Conservation (phyloP, 2,888 invertebrate species). For the Drosophila birchii region DNA sequence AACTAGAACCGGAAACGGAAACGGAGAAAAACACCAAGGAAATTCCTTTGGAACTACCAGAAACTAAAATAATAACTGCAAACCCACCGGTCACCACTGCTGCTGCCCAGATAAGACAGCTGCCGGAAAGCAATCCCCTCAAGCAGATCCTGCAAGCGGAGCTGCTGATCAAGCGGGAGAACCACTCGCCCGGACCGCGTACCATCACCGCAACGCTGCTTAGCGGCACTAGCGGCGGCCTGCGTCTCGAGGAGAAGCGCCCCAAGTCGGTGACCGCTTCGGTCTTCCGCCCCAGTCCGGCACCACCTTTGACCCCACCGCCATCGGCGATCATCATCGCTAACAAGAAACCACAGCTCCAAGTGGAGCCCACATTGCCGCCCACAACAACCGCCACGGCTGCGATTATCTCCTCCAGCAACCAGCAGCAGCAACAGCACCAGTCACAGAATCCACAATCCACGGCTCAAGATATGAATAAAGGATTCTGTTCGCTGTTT, state of each 20-base stretch:
- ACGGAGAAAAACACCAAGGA: constrained; percentile 16
- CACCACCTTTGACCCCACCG: constrained; percentile 43
- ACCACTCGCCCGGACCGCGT: constrained; percentile 66
- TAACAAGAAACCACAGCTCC: constrained; percentile 48
- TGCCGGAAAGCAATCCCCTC: constrained; percentile 13
- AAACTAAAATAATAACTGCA: constrained; percentile 14
- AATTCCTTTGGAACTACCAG: constrained; percentile 1
- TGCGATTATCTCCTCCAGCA: constrained; percentile 64
- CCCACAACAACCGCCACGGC: constrained; percentile 63
- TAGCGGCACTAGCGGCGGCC: constrained; percentile 50
- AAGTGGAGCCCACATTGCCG: constrained; percentile 51
- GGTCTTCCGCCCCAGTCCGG: constrained; percentile 75
- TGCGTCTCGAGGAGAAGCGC: constrained; percentile 70
- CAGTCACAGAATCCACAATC: constrained; percentile 45
- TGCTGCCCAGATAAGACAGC: constrained; percentile 19
- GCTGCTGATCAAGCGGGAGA: constrained; percentile 69
- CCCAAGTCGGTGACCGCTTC: constrained; percentile 84
- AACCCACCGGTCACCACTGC: constrained; percentile 41
- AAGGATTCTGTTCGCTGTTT: constrained; percentile 93
- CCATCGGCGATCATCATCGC: constrained; percentile 8
- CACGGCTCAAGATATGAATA: constrained; percentile 95
- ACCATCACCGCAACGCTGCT: constrained; percentile 70
- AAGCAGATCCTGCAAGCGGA: constrained; percentile 46
- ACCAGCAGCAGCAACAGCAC: constrained; percentile 45
- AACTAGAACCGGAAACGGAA: constrained; percentile 39